Conservation (phyloP, 2,797 vertebrate genomes). For the Amblyraja radiata region DNA sequence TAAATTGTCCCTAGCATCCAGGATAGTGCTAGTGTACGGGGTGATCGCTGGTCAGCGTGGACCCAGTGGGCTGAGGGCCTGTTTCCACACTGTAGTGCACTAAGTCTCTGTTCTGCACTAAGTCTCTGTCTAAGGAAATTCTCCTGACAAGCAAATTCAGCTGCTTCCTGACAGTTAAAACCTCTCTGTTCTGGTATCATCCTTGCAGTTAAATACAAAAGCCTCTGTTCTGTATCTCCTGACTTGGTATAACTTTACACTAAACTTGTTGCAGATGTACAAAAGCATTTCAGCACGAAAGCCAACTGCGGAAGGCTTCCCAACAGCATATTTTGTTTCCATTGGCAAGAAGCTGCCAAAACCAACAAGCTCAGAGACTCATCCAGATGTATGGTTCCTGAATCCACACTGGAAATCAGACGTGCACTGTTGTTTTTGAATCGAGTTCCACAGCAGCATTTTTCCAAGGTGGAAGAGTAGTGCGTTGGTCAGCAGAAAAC, state of each 20-base stretch:
- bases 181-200: neutral
- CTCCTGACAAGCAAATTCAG: too few relatives aligned
- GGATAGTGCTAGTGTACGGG: too few relatives aligned
- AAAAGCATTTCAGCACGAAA: neutral
- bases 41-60: too few relatives aligned
- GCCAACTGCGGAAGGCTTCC: neutral
- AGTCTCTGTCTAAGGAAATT: too few relatives aligned
- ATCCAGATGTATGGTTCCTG: neutral
- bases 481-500: neutral
- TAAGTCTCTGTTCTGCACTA: too few relatives aligned
- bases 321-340: neutral
- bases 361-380: neutral
- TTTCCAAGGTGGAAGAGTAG: neutral
- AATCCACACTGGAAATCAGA: neutral
- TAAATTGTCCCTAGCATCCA: too few relatives aligned
- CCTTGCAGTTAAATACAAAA: neutral
- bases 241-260: neutral
- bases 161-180: neutral
- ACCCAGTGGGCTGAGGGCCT: too few relatives aligned
- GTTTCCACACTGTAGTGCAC: too few relatives aligned
- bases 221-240: neutral
- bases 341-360: neutral
- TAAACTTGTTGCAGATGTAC: neutral
- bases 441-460: neutral
- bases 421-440: slow-evolving; percentile 19